phyloP scores from a whole-genome alignment of 2,888 invertebrate genomes.

The Mimachlamys varia region DNA sequence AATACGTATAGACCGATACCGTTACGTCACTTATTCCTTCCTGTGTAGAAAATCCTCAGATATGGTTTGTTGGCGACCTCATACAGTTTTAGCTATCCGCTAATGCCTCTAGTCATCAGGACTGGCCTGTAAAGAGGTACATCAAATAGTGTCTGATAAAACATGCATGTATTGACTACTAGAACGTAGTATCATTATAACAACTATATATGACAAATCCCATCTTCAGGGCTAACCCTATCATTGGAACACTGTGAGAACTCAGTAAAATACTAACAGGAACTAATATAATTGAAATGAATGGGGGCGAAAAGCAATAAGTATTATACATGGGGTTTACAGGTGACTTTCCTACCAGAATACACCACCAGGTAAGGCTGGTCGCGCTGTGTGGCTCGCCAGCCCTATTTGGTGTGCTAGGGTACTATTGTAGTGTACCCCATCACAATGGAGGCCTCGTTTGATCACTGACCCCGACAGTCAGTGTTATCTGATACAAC shows the following conservation, averaged over 20 bases:
- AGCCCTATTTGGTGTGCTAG: conserved; percentile 1
- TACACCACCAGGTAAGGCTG: neutral
- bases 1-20: neutral
- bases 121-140: neutral
- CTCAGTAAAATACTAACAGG: neutral
- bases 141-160: conserved; percentile 6
- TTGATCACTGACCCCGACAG: neutral
- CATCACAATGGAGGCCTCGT: neutral
- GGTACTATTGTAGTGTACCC: neutral
- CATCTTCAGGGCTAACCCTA: neutral
- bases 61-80: conserved; percentile 9
- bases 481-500: conserved; percentile 17
- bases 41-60: neutral
- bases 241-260: neutral
- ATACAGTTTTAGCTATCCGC: neutral
- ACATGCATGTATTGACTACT: neutral
- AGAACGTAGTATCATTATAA: neutral
- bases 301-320: neutral
- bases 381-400: conserved; percentile 8
- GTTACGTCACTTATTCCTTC: neutral
- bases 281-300: conserved; percentile 22
- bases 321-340: neutral
- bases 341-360: neutral
- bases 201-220: neutral
- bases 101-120: neutral